Evolutionary conservation across 1,140 invertebrate species (phyloP).

Genomic region (Hydropsyche tenuis): DNA sequence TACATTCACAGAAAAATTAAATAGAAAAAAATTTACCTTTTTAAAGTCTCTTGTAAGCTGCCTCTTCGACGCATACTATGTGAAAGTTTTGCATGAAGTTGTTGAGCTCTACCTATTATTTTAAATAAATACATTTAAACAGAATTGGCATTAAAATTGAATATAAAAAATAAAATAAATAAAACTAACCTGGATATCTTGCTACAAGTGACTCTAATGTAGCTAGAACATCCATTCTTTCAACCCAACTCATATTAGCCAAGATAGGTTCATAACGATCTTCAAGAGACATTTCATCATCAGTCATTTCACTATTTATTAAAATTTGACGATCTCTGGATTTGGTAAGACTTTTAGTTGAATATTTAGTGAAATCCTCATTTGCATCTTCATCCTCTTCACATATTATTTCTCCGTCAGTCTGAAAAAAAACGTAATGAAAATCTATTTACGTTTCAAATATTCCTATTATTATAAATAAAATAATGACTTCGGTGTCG

Average conservation of each 20-base stretch:
- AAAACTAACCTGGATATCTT: constrained; percentile 72
- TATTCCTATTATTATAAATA: constrained; percentile 28
- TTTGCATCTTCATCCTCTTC: constrained; percentile 63
- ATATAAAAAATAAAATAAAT: background rate
- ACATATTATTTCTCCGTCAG: constrained; percentile 71
- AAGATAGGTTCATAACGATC: constrained; percentile 74
- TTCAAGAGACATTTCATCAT: constrained; percentile 62
- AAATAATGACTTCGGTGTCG: constrained; percentile 66
- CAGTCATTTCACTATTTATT: constrained; percentile 38
- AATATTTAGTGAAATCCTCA: constrained; percentile 35
- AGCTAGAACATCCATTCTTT: constrained; percentile 77
- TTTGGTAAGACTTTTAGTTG: constrained; percentile 32
- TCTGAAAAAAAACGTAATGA: constrained; percentile 53
- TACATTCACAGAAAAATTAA: background rate
- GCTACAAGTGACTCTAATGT: constrained; percentile 78
- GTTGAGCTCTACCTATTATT: constrained; percentile 76
- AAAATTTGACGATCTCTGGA: background rate
- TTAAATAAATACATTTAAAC: background rate
- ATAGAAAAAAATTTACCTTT: constrained; percentile 53
- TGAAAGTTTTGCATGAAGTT: constrained; percentile 92
- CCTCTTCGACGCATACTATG: constrained; percentile 83
- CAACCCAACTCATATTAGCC: constrained; percentile 79
- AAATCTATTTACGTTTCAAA: constrained; percentile 34
- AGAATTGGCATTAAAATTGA: background rate
- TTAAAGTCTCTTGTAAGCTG: constrained; percentile 77